Evolutionary conservation across 53 echinoderm and acorn worm species (phyloP).

Genomic region (Mesocentrotus franciscanus): DNA sequence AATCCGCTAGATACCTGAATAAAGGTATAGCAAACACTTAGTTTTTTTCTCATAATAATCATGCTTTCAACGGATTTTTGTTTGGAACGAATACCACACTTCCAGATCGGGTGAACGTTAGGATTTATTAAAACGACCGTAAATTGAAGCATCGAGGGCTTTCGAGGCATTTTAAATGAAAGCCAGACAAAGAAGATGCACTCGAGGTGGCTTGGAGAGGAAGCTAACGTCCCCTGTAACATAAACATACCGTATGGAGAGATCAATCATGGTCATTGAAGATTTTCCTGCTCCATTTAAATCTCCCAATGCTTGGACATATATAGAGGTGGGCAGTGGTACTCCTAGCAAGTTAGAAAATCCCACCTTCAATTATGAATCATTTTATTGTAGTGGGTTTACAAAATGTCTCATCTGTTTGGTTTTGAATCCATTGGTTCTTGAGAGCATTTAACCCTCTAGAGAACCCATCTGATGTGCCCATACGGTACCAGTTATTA

Average conservation of each 20-base stretch:
- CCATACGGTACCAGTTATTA: neutral
- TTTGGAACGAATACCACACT: neutral
- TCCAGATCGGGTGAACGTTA: neutral
- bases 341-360: neutral
- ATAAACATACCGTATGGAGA: neutral
- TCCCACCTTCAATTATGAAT: neutral
- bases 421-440: neutral
- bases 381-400: neutral
- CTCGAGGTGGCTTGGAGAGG: neutral
- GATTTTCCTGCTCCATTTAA: neutral
- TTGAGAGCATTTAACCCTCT: neutral
- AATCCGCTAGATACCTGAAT: neutral
- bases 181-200: neutral
- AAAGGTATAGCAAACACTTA: neutral
- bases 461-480: neutral
- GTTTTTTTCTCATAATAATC: neutral
- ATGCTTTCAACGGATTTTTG: constrained; percentile 14
- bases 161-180: constrained; percentile 24
- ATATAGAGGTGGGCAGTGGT: neutral
- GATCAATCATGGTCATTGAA: neutral
- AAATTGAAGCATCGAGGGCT: neutral
- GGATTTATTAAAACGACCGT: constrained; percentile 34
- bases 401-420: neutral
- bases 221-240: neutral
- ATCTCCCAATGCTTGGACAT: neutral